These are phyloP conservation scores for Puma concolor DNA, from an alignment of 2,113 vertebrate species.

Conservation along the genomic window DNA sequence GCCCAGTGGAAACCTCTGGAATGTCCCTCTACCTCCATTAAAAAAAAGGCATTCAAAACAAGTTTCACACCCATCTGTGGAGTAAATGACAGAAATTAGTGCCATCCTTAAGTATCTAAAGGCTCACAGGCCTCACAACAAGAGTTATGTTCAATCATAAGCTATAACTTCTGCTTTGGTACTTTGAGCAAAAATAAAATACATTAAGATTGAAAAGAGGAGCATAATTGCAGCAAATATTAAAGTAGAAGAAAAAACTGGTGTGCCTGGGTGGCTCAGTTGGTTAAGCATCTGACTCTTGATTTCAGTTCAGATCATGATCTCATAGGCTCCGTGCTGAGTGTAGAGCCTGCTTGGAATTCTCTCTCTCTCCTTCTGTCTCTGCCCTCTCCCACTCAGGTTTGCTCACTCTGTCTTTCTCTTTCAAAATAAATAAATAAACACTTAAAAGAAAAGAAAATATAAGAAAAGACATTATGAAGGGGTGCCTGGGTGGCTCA, in stretches of 20 bases:
- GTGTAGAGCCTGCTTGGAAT: too few species aligned
- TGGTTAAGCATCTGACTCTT: too few species aligned
- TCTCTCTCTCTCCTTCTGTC: too few species aligned
- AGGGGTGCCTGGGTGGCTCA: too few species aligned
- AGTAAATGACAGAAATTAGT: not conserved
- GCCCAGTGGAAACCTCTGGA: not conserved
- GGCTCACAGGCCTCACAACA: not conserved
- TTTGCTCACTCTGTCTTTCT: too few species aligned
- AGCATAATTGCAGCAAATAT: not conserved
- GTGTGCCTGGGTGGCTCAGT: too few species aligned
- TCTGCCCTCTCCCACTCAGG: too few species aligned
- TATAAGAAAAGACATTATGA: too few species aligned
- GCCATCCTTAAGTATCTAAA: not conserved
- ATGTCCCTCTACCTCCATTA: not conserved
- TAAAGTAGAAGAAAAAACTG: not conserved
- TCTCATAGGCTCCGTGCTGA: too few species aligned
- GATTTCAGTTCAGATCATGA: too few species aligned
- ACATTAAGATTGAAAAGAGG: not conserved
- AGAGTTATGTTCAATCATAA: not conserved
- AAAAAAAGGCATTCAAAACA: not conserved
- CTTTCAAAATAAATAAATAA: too few species aligned
- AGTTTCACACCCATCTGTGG: not conserved
- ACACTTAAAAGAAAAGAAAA: too few species aligned
- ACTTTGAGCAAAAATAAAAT: not conserved
- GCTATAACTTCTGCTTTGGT: not conserved